These are phyloP conservation scores for Otolemur crassicaudatus DNA, from an alignment of 2,797 vertebrate species.

Conservation along the genomic window DNA sequence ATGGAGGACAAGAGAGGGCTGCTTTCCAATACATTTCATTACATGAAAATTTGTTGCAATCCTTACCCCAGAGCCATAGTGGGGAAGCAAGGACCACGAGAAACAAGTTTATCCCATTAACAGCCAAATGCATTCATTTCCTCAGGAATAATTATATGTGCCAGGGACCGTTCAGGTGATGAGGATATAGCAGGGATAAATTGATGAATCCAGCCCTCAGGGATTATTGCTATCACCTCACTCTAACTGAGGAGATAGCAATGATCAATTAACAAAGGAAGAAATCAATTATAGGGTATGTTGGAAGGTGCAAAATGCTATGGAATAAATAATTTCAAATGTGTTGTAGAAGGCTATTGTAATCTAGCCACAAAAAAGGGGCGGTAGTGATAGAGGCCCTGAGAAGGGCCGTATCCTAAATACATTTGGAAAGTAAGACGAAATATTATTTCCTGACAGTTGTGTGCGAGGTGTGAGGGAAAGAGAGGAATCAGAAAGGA, in stretches of 20 bases:
- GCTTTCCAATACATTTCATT: neutral
- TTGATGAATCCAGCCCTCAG: neutral
- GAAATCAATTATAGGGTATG: neutral
- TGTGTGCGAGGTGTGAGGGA: neutral
- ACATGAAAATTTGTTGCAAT: neutral
- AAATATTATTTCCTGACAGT: neutral
- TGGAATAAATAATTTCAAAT: neutral
- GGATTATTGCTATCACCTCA: neutral
- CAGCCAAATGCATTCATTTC: neutral
- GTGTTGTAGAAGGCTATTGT: neutral
- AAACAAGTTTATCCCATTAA: neutral
- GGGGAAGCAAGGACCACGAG: neutral
- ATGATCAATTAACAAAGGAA: neutral
- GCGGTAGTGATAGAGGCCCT: neutral
- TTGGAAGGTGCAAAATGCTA: neutral
- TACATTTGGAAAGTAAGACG: neutral
- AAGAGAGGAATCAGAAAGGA: neutral
- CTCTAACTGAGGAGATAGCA: neutral
- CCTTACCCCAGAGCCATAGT: neutral
- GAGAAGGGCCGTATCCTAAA: neutral
- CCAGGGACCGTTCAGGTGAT: neutral
- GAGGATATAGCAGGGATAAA: neutral
- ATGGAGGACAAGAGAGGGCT: neutral
- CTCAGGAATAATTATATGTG: neutral
- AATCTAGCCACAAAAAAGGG: neutral